phyloP scores from a whole-genome alignment of 1,140 invertebrate species.

The Magallana gigas region DNA sequence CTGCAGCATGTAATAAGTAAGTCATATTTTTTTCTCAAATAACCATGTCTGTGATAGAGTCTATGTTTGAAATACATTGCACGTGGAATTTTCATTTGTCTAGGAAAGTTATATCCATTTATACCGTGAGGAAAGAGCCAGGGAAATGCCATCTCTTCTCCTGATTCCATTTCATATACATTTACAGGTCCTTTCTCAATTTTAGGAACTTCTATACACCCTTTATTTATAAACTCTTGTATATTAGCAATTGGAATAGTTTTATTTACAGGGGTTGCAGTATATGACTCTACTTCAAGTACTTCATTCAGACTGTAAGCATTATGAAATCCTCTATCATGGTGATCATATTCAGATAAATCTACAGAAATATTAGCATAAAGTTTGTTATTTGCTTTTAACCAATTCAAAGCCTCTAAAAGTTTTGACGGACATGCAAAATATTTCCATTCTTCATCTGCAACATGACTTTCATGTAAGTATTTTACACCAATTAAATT shows the following conservation, averaged over 20 bases:
- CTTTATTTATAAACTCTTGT: not conserved
- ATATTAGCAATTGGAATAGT: not conserved
- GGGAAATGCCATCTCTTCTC: slow-evolving; percentile 51
- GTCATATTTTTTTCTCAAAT: slow-evolving; percentile 47
- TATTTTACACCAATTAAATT: not conserved
- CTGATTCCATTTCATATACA: slow-evolving; percentile 8
- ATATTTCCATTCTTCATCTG: not conserved
- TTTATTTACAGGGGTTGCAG: not conserved
- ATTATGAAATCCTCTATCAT: not conserved
- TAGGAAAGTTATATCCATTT: slow-evolving; percentile 43
- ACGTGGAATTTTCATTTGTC: not conserved
- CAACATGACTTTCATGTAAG: not conserved
- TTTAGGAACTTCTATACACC: not conserved
- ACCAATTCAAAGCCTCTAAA: slow-evolving; percentile 46
- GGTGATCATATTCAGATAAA: not conserved
- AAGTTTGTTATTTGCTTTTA: slow-evolving; percentile 53
- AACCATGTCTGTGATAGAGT: slow-evolving; percentile 22
- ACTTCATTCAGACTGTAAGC: not conserved
- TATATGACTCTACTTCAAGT: not conserved
- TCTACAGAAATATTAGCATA: slow-evolving; percentile 44
- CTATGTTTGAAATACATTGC: slow-evolving; percentile 43
- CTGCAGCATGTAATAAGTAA: slow-evolving; percentile 47
- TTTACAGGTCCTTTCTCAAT: slow-evolving; percentile 35
- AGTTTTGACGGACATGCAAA: slow-evolving; percentile 1
- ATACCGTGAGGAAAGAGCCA: slow-evolving; percentile 48